Conservation (phyloP, 2,888 invertebrate genomes). For the Chrysomela aeneicollis region DNA sequence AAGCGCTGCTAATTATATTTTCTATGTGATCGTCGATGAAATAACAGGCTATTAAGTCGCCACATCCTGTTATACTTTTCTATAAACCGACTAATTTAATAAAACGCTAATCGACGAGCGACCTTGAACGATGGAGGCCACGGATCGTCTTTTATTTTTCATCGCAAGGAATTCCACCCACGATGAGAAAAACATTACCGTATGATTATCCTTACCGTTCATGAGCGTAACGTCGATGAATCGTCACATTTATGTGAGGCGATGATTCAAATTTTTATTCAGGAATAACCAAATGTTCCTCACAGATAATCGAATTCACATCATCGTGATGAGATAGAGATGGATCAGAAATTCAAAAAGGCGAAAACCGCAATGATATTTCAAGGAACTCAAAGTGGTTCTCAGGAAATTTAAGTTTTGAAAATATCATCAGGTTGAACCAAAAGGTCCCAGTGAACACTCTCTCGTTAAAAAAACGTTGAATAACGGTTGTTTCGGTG, state of each 20-base stretch:
- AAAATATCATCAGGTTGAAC: too few species aligned
- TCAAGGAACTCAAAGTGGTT: too few species aligned
- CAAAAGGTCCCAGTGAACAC: too few species aligned
- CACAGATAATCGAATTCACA: too few species aligned
- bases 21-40: not conserved
- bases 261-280: too few species aligned
- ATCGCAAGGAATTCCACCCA: slow-evolving; percentile 24
- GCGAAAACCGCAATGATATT: too few species aligned
- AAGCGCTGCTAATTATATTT: not conserved
- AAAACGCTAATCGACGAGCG: slow-evolving; percentile 31
- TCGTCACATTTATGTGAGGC: not conserved
- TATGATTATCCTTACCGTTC: not conserved
- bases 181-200: slow-evolving; percentile 5
- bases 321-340: too few species aligned
- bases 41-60: slow-evolving; percentile 33
- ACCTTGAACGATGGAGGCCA: slow-evolving; percentile 34
- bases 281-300: too few species aligned
- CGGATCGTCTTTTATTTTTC: slow-evolving; percentile 32
- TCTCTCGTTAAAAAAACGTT: too few species aligned
- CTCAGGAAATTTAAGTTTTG: too few species aligned
- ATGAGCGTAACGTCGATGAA: not conserved
- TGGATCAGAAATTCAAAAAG: too few species aligned
- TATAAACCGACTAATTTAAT: slow-evolving; percentile 45
- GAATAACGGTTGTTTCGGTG: too few species aligned
- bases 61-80: slow-evolving; percentile 50